Evolutionary conservation across 1,140 invertebrate genomes (phyloP).

Genomic region (Ericerus pela): DNA sequence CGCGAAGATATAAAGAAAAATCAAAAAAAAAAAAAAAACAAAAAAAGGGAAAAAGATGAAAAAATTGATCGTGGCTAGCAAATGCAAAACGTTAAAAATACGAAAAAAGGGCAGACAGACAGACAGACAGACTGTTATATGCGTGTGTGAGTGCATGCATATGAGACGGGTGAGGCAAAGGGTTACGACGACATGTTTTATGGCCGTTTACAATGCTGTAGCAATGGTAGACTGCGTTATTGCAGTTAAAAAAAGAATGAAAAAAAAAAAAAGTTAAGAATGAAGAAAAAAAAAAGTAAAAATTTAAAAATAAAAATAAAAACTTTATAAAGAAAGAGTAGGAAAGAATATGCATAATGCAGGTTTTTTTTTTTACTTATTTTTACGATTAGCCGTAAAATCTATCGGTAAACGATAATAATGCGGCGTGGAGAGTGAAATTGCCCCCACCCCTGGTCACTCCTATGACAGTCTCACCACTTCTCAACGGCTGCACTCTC

Average conservation of each 20-base stretch:
- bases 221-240: background rate
- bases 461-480: background rate
- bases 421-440: background rate
- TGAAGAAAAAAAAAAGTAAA: too few species aligned
- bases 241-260: background rate
- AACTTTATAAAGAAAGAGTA: background rate
- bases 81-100: too few species aligned
- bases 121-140: too few species aligned
- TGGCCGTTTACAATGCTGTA: background rate
- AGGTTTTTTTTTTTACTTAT: constrained; percentile 7
- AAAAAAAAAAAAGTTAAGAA: too few species aligned
- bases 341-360: background rate
- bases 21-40: too few species aligned
- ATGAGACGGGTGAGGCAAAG: background rate
- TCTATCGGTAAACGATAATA: constrained; percentile 1
- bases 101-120: too few species aligned
- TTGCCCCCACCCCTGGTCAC: background rate
- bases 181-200: constrained; percentile 1
- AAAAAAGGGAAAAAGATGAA: too few species aligned
- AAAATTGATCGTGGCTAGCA: too few species aligned
- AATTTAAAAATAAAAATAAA: too few species aligned
- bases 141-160: background rate
- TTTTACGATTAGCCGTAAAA: constrained; percentile 11
- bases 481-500: background rate
- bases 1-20: too few species aligned